Evolutionary conservation across 2,888 invertebrate species (phyloP).

Genomic region (Dynastes maya): DNA sequence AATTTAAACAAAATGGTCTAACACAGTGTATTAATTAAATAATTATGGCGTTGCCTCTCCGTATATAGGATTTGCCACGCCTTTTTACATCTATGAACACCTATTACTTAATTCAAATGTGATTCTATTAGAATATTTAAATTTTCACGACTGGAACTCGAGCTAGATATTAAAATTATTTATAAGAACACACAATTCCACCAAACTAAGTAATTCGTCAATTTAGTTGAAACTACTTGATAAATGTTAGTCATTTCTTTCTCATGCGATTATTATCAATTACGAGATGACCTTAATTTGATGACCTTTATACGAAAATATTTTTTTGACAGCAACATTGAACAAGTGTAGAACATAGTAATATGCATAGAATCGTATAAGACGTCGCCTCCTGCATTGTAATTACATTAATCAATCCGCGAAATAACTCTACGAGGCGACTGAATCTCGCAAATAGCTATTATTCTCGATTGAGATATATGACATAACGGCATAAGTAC

Average conservation of each 20-base stretch:
- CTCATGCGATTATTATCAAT: neutral
- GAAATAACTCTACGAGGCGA: neutral
- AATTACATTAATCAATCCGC: conserved; percentile 9
- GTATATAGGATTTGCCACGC: neutral
- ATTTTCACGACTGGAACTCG: neutral
- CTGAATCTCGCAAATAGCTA: no score
- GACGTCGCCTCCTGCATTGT: conserved; percentile 7
- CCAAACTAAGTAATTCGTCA: neutral
- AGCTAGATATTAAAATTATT: neutral
- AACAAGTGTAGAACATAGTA: no score
- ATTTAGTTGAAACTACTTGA: neutral
- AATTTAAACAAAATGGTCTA: no score
- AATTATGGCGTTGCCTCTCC: no score
- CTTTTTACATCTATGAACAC: neutral
- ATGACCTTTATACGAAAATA: conserved; percentile 30
- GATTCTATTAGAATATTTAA: neutral
- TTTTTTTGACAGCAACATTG: no score
- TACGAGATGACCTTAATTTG: conserved; percentile 21
- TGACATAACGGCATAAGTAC: no score
- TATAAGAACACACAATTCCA: no score
- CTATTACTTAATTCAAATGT: neutral
- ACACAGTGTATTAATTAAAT: no score
- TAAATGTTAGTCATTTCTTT: neutral
- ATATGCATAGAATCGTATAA: no score
- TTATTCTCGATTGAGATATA: no score